Base-by-base conservation (phyloP, 1,140 invertebrate species). In the Notospermus geniculatus region DNA sequence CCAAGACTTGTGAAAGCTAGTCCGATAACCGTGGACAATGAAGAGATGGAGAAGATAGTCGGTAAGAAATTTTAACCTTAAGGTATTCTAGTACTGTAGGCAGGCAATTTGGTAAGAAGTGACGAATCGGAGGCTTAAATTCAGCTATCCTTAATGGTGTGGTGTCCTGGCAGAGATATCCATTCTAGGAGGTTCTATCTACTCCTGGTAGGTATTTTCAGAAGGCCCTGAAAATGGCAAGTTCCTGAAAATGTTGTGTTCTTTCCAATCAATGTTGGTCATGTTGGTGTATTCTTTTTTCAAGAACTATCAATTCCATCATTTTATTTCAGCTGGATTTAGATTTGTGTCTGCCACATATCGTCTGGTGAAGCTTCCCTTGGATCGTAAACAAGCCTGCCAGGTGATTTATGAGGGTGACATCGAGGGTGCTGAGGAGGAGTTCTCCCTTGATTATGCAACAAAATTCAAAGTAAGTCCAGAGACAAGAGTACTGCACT, bases 1-100 rank as follows among this genome's bases (percentile, higher is more conserved):
- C 73, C 76, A 9, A 57, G 68, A 13, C 63, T 78, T n/a, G 73
- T 74, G 2, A 60, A 61, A 27, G 72, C 67, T 13, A 54, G 67
- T 22, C 56, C 39, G 27, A 54, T 60, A 30, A 5, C 15, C 0
- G 30, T 62, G 1, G 30, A 58, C 22, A 50, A 64, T 19, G 7
- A 19, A 25, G 46, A 59, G 30, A 27, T 52, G 28, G 23, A 50
- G 50, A 36, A 39, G 19, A 9, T 58, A n/a, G 15, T 62, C 19
- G 39, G 61, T 62, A 13, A 56, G 59, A n/a, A 29, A 1, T 29
- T 13, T 50, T 62, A 27, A 30, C 5, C 2, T 23, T 22, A 25
- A 36, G 4, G 15, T 36, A n/a, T n/a, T n/a, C n/a, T n/a, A n/a
- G n/a, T n/a, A n/a, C 17, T 53, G 11, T 53, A n/a, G 9, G n/a